Evolutionary conservation across 2,113 vertebrate genomes (phyloP).

Genomic region (Camelus bactrianus): DNA sequence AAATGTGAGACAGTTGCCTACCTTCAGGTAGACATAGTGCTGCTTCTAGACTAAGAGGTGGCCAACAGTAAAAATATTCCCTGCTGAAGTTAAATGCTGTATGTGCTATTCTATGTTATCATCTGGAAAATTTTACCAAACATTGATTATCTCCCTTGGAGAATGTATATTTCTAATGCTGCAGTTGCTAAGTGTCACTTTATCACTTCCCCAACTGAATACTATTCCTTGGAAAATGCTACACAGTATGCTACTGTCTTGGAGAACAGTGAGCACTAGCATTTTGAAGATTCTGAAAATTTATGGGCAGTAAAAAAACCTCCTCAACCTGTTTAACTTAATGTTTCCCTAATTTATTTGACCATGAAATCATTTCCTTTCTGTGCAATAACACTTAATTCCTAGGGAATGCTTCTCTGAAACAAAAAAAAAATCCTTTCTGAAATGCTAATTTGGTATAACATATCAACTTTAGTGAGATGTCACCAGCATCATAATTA

Average conservation of each 20-base stretch:
- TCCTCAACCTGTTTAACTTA: not conserved
- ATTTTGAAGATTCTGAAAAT: not conserved
- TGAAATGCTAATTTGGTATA: not conserved
- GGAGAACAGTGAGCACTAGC: not conserved
- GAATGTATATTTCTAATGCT: not conserved
- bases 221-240: not conserved
- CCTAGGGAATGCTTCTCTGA: not conserved
- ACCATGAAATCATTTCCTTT: not conserved
- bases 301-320: not conserved
- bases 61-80: conserved; percentile 32
- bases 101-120: conserved; percentile 66
- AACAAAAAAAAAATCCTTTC: not conserved
- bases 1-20: conserved; percentile 1
- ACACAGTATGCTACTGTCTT: not conserved
- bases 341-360: not conserved
- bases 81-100: conserved; percentile 63
- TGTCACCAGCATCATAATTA: not conserved
- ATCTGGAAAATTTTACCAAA: conserved; percentile 68
- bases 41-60: conserved; percentile 31
- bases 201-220: not conserved
- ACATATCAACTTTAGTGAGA: not conserved
- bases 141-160: conserved; percentile 66
- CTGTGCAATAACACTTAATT: not conserved
- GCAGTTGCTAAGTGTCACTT: not conserved
- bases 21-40: conserved; percentile 58